phyloP scores from a whole-genome alignment of 2,888 invertebrate genomes.

The Eupithecia subumbrata region DNA sequence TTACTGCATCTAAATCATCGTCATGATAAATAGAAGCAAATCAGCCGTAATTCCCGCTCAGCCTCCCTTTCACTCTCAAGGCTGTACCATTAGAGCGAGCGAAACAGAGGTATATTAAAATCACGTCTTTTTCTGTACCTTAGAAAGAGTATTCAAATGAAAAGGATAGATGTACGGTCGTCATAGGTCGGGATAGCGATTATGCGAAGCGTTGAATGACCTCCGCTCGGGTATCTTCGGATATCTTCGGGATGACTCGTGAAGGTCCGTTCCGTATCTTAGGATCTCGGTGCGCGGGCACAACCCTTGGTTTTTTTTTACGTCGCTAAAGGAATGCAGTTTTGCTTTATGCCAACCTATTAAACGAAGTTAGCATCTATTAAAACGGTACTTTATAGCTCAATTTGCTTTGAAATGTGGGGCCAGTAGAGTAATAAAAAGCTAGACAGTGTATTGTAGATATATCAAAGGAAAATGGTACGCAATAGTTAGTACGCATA shows the following conservation, averaged over 20 bases:
- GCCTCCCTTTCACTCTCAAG: not conserved
- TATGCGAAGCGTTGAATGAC: slow-evolving; percentile 71
- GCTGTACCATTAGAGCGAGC: not conserved
- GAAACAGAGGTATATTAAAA: slow-evolving; percentile 1
- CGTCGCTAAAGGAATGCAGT: slow-evolving; percentile 52
- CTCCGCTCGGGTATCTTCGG: slow-evolving; percentile 50
- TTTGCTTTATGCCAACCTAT: slow-evolving; percentile 35
- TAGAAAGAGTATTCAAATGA: slow-evolving; percentile 72
- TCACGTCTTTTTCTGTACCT: slow-evolving; percentile 50
- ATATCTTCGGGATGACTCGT: slow-evolving; percentile 61
- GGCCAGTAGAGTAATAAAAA: not conserved
- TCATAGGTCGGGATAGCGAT: slow-evolving; percentile 66
- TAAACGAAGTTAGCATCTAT: slow-evolving; percentile 44
- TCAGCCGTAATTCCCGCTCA: slow-evolving; percentile 7
- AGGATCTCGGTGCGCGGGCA: slow-evolving; percentile 70
- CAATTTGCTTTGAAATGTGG: slow-evolving; percentile 51
- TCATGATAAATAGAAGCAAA: slow-evolving; percentile 32
- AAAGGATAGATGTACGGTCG: slow-evolving; percentile 50
- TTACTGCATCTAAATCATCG: slow-evolving; percentile 70
- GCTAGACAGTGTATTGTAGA: not conserved
- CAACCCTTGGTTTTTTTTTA: slow-evolving; percentile 61
- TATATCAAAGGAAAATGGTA: not conserved
- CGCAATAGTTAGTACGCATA: too few species aligned
- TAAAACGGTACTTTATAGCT: slow-evolving; percentile 47
- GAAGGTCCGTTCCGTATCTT: slow-evolving; percentile 70